Percentiles rank a stretch among this genome's conserved stretches.
Evolutionary conservation across 1,140 invertebrate genomes (phyloP).

Genomic region (Apis mellifera): Amel_HAv3.1 CM009940.2:10946001-10946500

Average conservation of each 20-base stretch:
- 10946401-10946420: slow-evolving; percentile 82
- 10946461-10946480: slow-evolving; percentile 10
- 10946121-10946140: slow-evolving; percentile 78
- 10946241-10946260: slow-evolving; percentile 69
- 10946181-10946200: slow-evolving; percentile 66
- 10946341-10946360: slow-evolving; percentile 81
- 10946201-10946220: slow-evolving; percentile 71
- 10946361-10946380: slow-evolving; percentile 82
- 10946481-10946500: not conserved
- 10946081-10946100: slow-evolving; percentile 75
- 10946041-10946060: slow-evolving; percentile 75
- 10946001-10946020: slow-evolving; percentile 71
- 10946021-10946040: slow-evolving; percentile 75
- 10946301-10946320: not conserved
- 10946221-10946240: slow-evolving; percentile 77
- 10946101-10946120: slow-evolving; percentile 69
- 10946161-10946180: slow-evolving; percentile 76
- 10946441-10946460: slow-evolving; percentile 81
- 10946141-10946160: slow-evolving; percentile 77
- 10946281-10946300: not conserved
- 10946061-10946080: slow-evolving; percentile 75
- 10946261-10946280: not conserved
- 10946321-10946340: slow-evolving; percentile 78
- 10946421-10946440: slow-evolving; percentile 83
- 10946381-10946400: slow-evolving; percentile 82